Conservation (phyloP, 2,888 invertebrate species). For the Drosophila infuscata region DNA sequence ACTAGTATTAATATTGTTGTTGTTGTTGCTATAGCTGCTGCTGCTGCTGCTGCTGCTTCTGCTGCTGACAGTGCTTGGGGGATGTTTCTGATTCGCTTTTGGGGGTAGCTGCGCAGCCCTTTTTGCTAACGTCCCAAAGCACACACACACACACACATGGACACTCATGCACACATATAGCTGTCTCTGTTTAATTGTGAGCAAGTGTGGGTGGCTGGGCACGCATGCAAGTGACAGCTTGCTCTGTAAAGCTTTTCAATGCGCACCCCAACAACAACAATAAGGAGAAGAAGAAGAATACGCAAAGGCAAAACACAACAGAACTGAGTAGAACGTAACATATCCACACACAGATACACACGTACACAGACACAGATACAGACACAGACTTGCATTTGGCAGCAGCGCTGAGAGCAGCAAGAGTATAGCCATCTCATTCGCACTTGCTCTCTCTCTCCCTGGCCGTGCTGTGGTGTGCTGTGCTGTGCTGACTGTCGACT, state of each 20-base stretch:
- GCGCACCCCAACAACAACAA: conserved; percentile 9
- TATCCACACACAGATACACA: conserved; percentile 1
- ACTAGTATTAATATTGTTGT: conserved; percentile 30
- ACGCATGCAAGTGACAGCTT: conserved; percentile 62
- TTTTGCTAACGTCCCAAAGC: conserved; percentile 23
- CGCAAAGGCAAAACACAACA: conserved; percentile 12
- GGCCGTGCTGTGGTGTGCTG: not conserved
- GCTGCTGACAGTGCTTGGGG: conserved; percentile 37
- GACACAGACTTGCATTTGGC: conserved; percentile 5
- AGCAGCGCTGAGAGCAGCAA: conserved; percentile 4
- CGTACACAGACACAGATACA: not conserved
- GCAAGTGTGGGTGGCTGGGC: conserved; percentile 40
- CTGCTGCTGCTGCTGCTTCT: conserved; percentile 8
- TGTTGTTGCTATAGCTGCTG: conserved; percentile 12
- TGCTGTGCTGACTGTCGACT: conserved; percentile 19
- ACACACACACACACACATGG: conserved; percentile 9
- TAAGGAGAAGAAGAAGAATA: not conserved
- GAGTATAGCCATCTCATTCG: conserved; percentile 49
- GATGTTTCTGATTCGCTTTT: conserved; percentile 48
- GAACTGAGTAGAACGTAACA: conserved; percentile 12
- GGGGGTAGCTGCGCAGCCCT: conserved; percentile 65
- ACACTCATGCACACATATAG: conserved; percentile 4
- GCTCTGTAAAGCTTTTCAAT: conserved; percentile 30
- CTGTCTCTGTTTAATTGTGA: conserved; percentile 32
- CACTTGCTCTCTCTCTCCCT: conserved; percentile 17